Evolutionary conservation across 2,797 vertebrate species (phyloP).

Genomic region (Lagorchestes hirsutus): DNA sequence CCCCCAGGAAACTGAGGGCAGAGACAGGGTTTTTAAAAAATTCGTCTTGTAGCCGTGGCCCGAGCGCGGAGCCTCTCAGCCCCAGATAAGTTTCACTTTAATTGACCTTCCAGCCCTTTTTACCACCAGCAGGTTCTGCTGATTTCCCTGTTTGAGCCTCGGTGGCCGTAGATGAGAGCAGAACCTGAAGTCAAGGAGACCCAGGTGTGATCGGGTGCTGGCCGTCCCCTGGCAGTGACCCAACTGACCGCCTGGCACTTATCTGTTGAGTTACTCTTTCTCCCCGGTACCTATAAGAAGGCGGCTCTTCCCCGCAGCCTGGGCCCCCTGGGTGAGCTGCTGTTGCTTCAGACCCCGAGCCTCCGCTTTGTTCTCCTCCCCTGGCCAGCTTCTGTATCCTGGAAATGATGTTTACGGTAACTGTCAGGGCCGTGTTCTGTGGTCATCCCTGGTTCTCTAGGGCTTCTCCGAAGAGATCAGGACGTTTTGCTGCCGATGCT

Average conservation of each 20-base stretch:
- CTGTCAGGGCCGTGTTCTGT: no score
- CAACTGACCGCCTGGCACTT: background rate
- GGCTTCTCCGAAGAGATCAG: no score
- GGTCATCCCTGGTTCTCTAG: no score
- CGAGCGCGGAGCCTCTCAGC: background rate
- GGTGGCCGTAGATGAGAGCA: background rate
- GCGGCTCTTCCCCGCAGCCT: no score
- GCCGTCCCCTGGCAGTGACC: no score
- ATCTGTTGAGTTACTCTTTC: background rate
- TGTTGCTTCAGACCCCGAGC: no score
- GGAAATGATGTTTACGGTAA: no score
- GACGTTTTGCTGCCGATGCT: no score
- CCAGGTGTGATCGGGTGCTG: background rate
- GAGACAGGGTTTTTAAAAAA: background rate
- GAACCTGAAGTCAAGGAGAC: background rate
- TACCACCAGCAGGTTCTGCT: background rate
- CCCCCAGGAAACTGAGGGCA: background rate
- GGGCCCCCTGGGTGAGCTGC: no score
- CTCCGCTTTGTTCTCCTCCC: no score
- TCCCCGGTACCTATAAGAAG: background rate
- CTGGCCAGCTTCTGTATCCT: no score
- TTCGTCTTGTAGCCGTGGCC: background rate
- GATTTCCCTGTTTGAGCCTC: background rate
- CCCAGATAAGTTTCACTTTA: background rate
- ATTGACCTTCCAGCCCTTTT: background rate